Evolutionary conservation across 2,797 vertebrate species (phyloP), one percentile per base, ranked within the genome.

Genomic region (Yasuhikotakia modesta): DNA sequence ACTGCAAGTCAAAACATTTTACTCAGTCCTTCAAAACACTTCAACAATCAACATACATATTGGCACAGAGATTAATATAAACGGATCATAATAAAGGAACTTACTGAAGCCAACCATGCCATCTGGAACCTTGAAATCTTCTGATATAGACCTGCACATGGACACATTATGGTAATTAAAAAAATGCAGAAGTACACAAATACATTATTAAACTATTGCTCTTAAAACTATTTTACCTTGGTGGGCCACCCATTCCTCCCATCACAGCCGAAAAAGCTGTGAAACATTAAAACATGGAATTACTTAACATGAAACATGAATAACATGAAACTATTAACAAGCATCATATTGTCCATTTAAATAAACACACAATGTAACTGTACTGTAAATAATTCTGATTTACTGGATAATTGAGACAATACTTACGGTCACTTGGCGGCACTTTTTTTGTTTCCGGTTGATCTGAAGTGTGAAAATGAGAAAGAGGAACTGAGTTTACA

Each of bases 71-170:
- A 17, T 13, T 1, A 5, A 67, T 79, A 43, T 73, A 45, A n/a
- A n/a, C n/a, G n/a, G n/a, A n/a, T n/a, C n/a, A n/a, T n/a, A n/a
- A n/a, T 3, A 16, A 17, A 4, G 46, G 24, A 84, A 97, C 98
- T 96, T 94, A 99, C 97, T 99, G 90, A 99, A 99, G 91, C 98
- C 98, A 90, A 99, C 98, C 98, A 99, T 99, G 64, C 98, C 96
- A 87, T 99, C 98, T 19, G 98, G 98, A 90, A 99, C 98, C 88
- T 99, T 99, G 88, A 97, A 99, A 53, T 99, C 98, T 81, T 99
- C 98, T 50, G 97, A 98, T 72, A 94, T 84, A 81, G 98, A 95
- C 87, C 97, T 99, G 79, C 67, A 83, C 43, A 81, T 13, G 71
- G 53, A 77, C 82, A 66, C 77, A 8, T 39, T 1, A 48, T n/a